A percentile compares a stretch with the other conserved stretches of the same genome.
These are phyloP conservation scores for Parus major DNA, from an alignment of 2,113 vertebrate species.

Conservation along the genomic window DNA sequence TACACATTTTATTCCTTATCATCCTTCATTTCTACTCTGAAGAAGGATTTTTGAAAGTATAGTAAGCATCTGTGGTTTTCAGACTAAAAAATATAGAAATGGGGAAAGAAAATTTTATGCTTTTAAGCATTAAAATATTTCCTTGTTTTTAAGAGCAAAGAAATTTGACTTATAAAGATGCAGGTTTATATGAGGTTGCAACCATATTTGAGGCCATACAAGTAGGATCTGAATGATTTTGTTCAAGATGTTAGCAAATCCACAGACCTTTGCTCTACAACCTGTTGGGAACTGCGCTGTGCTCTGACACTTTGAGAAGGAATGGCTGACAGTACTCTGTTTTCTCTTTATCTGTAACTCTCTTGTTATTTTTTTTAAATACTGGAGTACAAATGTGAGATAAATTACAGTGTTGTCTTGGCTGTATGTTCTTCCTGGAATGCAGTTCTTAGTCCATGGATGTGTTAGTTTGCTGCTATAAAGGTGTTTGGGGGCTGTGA, in stretches of 20 bases:
- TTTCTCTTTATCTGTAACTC: not conserved
- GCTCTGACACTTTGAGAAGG: not conserved
- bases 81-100: not conserved
- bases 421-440: not conserved
- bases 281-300: not conserved
- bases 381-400: not conserved
- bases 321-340: not conserved
- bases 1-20: not conserved
- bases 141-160: not conserved
- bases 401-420: not conserved
- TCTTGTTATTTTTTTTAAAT: not conserved
- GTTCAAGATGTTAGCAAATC: not conserved
- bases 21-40: not conserved
- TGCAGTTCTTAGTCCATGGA: not conserved
- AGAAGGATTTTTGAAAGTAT: not conserved
- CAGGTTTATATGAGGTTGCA: not conserved
- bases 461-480: not conserved
- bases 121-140: not conserved
- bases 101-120: not conserved
- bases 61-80: not conserved
- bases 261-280: not conserved
- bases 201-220: not conserved
- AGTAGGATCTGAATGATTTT: not conserved
- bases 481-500: not conserved
- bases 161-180: not conserved